A percentile compares a stretch with the other conserved stretches of the same genome.
phyloP scores from a whole-genome alignment of 30 jellyfish, hydroid and myxozoan genomes.

The Haliclystus octoradiatus region DNA sequence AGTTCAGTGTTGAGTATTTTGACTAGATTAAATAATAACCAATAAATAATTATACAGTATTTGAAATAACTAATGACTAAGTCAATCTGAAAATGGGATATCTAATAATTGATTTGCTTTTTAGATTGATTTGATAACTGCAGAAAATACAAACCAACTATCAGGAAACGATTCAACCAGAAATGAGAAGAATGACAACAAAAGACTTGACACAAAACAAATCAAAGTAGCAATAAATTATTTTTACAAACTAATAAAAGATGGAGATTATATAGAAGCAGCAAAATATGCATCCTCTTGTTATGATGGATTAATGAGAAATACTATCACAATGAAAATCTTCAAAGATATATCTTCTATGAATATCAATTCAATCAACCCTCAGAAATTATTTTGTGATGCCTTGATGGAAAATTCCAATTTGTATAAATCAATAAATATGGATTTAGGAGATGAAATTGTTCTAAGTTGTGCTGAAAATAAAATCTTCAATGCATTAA shows the following conservation, averaged over 20 bases:
- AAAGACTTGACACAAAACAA: slow-evolving; percentile 24
- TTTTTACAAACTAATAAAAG: slow-evolving; percentile 32
- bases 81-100: too few relatives aligned
- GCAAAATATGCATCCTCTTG: slow-evolving; percentile 70
- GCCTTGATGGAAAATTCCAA: slow-evolving; percentile 53
- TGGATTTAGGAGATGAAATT: too few relatives aligned
- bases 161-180: slow-evolving; percentile 55
- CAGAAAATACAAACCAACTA: slow-evolving; percentile 17
- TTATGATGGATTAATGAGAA: slow-evolving; percentile 52
- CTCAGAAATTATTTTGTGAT: slow-evolving; percentile 38
- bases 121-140: too few relatives aligned
- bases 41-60: too few relatives aligned
- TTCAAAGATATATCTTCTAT: slow-evolving; percentile 10
- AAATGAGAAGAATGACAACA: slow-evolving; percentile 21
- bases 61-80: too few relatives aligned
- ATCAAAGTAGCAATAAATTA: slow-evolving; percentile 29
- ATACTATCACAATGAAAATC: slow-evolving; percentile 24
- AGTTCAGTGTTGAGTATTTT: too few relatives aligned
- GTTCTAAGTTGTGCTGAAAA: too few relatives aligned
- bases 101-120: too few relatives aligned
- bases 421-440: slow-evolving; percentile 12
- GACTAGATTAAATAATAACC: too few relatives aligned
- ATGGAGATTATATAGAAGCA: slow-evolving; percentile 46
- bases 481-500: too few relatives aligned
- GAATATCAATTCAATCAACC: neutral